phyloP scores from a whole-genome alignment of 2,113 vertebrate species.

The Notarius quadriscutis region DNA sequence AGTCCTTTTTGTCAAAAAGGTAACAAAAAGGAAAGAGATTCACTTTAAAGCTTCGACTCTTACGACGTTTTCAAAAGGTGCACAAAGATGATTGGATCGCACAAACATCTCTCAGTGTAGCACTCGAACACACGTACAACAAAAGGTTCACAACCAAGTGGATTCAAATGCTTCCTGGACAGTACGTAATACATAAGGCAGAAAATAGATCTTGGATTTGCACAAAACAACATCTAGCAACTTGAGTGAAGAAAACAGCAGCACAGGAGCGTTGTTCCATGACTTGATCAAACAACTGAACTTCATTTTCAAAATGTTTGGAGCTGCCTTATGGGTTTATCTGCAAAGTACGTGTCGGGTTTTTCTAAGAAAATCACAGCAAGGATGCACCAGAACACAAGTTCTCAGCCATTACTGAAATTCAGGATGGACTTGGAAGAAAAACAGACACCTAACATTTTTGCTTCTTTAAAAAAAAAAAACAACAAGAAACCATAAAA shows the following conservation, averaged over 20 bases:
- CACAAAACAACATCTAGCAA: slow-evolving; percentile 11
- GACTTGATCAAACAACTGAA: not conserved
- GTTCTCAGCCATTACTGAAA: not conserved
- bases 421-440: not conserved
- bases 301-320: not conserved
- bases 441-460: not conserved
- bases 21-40: slow-evolving; percentile 10
- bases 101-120: not conserved
- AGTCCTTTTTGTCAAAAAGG: not conserved
- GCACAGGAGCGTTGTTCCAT: slow-evolving; percentile 18
- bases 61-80: slow-evolving; percentile 28
- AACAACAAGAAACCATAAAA: not conserved
- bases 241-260: slow-evolving; percentile 43
- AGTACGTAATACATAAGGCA: slow-evolving; percentile 36
- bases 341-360: not conserved
- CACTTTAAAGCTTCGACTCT: slow-evolving; percentile 33
- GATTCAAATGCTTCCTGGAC: slow-evolving; percentile 27
- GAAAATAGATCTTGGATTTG: not conserved
- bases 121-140: not conserved
- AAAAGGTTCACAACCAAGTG: slow-evolving; percentile 28
- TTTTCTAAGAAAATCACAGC: not conserved
- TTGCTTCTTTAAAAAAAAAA: not conserved
- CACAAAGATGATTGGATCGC: slow-evolving; percentile 32
- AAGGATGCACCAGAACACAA: not conserved
- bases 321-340: too few relatives aligned